Conservation (phyloP, 2,113 vertebrate species). For the Ahaetulla prasina region DNA sequence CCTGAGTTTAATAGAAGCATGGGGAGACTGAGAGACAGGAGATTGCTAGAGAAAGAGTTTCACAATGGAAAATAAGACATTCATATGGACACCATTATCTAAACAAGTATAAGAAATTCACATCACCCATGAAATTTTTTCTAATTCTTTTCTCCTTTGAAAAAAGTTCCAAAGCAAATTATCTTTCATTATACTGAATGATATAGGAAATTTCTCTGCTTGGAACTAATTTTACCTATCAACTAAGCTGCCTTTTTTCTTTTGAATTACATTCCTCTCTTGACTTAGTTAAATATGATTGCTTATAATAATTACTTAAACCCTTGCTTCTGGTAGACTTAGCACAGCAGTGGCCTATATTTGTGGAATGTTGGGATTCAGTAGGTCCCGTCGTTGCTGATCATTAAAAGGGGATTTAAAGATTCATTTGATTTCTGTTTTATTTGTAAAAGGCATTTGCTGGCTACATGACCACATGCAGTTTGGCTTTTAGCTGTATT, state of each 20-base stretch:
- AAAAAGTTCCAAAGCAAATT: background rate
- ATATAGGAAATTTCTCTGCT: background rate
- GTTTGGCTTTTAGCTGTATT: background rate
- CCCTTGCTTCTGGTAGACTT: background rate
- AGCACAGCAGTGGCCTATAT: background rate
- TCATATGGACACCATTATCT: background rate
- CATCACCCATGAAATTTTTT: background rate
- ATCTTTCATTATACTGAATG: background rate
- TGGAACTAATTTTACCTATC: background rate
- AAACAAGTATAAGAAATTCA: background rate
- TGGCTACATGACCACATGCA: background rate
- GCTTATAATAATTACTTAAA: background rate
- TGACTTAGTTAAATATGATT: background rate
- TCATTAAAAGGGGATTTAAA: background rate
- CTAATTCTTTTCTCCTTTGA: background rate
- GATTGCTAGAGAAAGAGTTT: background rate
- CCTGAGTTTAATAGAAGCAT: background rate
- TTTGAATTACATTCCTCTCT: background rate
- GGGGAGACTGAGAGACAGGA: background rate
- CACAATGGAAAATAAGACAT: background rate
- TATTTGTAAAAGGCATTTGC: background rate
- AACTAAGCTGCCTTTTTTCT: background rate
- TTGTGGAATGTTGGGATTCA: background rate
- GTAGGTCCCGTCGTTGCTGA: background rate
- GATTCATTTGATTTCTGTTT: background rate